phyloP scores from a whole-genome alignment of 2,888 invertebrate genomes.

The Nephrotoma appendiculata region DNA sequence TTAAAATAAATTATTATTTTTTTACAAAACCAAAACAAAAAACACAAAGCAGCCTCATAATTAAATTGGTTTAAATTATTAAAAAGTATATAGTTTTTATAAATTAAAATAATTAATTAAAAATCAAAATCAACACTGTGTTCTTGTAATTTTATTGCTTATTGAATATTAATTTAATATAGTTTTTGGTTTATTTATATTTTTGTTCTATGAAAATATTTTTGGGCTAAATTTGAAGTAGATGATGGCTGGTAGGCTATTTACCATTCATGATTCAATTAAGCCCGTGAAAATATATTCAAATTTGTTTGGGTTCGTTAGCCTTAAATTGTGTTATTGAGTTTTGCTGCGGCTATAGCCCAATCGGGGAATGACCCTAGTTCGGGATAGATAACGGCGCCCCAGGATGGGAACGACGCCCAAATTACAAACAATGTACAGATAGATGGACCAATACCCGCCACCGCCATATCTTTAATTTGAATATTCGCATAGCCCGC shows the following conservation, averaged over 20 bases:
- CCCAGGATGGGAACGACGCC: slow-evolving; percentile 61
- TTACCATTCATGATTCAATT: background rate
- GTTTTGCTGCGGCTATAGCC: slow-evolving; percentile 26
- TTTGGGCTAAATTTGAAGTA: background rate
- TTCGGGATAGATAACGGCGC: slow-evolving; percentile 47
- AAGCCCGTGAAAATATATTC: background rate
- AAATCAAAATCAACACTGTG: background rate
- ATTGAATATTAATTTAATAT: background rate
- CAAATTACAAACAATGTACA: slow-evolving; percentile 59
- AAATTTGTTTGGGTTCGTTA: background rate
- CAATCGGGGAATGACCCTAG: slow-evolving; percentile 46
- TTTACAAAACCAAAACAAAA: background rate
- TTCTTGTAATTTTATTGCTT: background rate
- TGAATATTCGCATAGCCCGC: slow-evolving; percentile 69
- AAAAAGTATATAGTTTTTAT: background rate
- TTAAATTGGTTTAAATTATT: background rate
- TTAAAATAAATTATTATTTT: background rate
- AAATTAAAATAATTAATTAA: background rate
- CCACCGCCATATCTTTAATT: slow-evolving; percentile 62
- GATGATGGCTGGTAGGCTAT: background rate
- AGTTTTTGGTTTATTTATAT: background rate
- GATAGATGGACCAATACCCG: slow-evolving; percentile 64
- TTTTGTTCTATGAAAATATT: background rate
- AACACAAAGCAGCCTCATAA: background rate
- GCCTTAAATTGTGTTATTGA: background rate